Conservation (phyloP, 1,140 invertebrate species). For the Polyergus mexicanus region DNA sequence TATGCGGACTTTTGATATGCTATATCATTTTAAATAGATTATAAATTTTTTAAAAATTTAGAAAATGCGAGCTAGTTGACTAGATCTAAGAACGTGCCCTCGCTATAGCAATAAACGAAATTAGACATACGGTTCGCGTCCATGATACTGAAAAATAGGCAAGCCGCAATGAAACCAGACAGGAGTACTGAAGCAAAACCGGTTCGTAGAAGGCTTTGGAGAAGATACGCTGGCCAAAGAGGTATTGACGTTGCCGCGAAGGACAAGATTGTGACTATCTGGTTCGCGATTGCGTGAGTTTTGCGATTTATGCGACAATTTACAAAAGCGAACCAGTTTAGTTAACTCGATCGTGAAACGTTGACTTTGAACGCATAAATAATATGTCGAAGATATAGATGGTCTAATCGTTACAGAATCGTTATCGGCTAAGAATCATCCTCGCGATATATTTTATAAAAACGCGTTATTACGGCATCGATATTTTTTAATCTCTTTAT, state of each 20-base stretch:
- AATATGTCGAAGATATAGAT: not conserved
- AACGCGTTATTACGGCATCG: not conserved
- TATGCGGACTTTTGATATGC: not conserved
- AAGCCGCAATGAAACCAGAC: slow-evolving; percentile 55
- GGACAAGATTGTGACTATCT: slow-evolving; percentile 60
- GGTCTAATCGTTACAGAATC: not conserved
- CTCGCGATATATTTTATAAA: not conserved
- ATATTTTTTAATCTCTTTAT: not conserved
- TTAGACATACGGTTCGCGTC: slow-evolving; percentile 41
- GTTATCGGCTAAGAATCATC: not conserved
- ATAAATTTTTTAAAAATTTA: not conserved
- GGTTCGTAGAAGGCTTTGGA: slow-evolving; percentile 60
- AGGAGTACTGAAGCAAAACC: slow-evolving; percentile 46
- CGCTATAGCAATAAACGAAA: slow-evolving; percentile 32
- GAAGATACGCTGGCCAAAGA: slow-evolving; percentile 49
- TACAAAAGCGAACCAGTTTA: slow-evolving; percentile 17
- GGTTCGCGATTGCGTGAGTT: slow-evolving; percentile 50
- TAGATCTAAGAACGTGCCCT: not conserved
- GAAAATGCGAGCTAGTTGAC: not conserved
- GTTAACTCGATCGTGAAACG: slow-evolving; percentile 3
- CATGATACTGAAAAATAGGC: slow-evolving; percentile 57
- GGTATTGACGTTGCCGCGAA: slow-evolving; percentile 49
- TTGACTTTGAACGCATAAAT: not conserved
- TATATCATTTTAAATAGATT: not conserved
- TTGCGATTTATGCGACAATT: slow-evolving; percentile 50